phyloP scores from a whole-genome alignment of 2,888 invertebrate species.

The Aleiodes testaceus region DNA sequence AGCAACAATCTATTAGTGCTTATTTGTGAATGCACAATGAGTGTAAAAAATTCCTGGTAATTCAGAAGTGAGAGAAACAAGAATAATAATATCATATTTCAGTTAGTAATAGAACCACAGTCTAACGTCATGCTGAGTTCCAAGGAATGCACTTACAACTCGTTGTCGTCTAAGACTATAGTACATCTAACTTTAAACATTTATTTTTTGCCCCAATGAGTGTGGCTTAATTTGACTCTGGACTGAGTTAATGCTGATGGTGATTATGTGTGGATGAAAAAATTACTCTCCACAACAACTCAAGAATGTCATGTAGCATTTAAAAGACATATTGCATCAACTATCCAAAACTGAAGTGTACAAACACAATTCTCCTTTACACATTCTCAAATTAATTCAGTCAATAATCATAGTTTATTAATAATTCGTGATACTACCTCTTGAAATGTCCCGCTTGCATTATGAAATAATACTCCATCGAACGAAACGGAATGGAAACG shows the following conservation, averaged over 20 bases:
- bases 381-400: too few species aligned
- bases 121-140: neutral
- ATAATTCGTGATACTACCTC: neutral
- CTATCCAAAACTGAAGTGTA: too few species aligned
- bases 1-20: constrained; percentile 1
- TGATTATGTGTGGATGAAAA: too few species aligned
- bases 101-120: neutral
- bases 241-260: too few species aligned
- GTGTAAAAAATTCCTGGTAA: neutral
- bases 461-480: constrained; percentile 5
- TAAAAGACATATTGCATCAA: too few species aligned
- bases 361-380: too few species aligned
- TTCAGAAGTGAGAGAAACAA: neutral
- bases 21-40: neutral
- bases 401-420: neutral
- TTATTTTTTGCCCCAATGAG: neutral
- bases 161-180: neutral
- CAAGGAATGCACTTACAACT: neutral
- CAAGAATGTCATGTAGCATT: too few species aligned
- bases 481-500: constrained; percentile 13
- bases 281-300: too few species aligned
- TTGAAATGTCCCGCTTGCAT: neutral
- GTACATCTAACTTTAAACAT: neutral
- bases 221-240: too few species aligned
- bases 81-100: neutral